Base-by-base conservation (phyloP, 2,888 invertebrate species). In the Ectropis crepuscularia region DNA sequence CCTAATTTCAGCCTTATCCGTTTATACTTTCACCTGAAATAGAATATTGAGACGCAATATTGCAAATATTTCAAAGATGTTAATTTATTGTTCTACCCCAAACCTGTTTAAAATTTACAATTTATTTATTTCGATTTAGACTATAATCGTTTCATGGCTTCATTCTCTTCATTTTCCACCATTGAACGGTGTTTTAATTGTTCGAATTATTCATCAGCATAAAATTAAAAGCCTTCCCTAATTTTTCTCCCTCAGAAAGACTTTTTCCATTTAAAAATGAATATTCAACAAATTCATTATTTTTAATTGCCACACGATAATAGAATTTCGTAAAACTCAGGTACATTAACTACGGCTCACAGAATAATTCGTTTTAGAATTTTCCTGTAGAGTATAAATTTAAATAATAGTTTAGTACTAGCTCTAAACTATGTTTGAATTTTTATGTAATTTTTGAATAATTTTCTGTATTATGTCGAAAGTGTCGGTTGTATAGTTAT, bases 1-100 rank as follows among this genome's bases (percentile, higher is more conserved):
- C n/a, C n/a, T n/a, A n/a, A n/a, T n/a, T n/a, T n/a, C n/a, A n/a
- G n/a, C n/a, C n/a, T n/a, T n/a, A n/a, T n/a, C n/a, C n/a, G n/a
- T n/a, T n/a, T n/a, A n/a, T n/a, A n/a, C n/a, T n/a, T n/a, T n/a
- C n/a, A n/a, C n/a, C n/a, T n/a, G n/a, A 53, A 67, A 58, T 64
- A 55, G 57, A 61, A 61, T 63, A 61, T 43, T 57, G 61, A 37
- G 46, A 46, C 36, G 63, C 48, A 67, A 61, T 58, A 59, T 59
- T 45, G 51, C 39, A 39, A 8, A 53, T n/a, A n/a, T n/a, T n/a
- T n/a, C n/a, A n/a, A n/a, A n/a, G 37, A 7, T 51, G n/a, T 46
- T 10, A 49, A 45, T 16, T 46, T 53, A 12, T n/a, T 8, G 0
- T 51, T 51, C 28, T 7, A 51, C 28, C 41, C 28, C 41, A 5